Base-by-base conservation (phyloP, 2,113 vertebrate species). In the Puntigrus tetrazona region DNA sequence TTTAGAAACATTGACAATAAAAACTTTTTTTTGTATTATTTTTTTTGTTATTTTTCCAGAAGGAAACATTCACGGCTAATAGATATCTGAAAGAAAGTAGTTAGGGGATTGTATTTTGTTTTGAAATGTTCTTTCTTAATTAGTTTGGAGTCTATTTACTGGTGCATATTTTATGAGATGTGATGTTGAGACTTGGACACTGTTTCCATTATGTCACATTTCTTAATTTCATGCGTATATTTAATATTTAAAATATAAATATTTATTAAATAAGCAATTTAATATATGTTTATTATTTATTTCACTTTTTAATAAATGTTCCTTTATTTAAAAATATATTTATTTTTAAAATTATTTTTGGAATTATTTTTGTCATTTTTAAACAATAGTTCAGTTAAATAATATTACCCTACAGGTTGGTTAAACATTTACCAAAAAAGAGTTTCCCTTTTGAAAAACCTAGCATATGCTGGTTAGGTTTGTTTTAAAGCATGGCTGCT, bases 131-230 rank as follows among this genome's bases (percentile, higher is more conserved):
- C 74, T 75, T 72, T 13, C 14, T 78, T 16, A 82, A 82, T 72
- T 84, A 22, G 80, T 86, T 84, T 86, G 7, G 79, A 50, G 79
- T 75, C 74, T 55, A 69, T 87, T 84, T 36, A 5, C 67, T 61
- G 27, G 80, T 88, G 75, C 85, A 83, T 80, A 85, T 82, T 85
- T 88, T 55, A 87, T 83, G 84, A 85, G 45, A 57, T 59, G 55
- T 38, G 67, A 79, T 83, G 83, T 75, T 43, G 61, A 73, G 31
- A 18, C 11, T 38, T 36, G 41, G n/a, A 47, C 41, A 79, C 8
- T 7, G 27, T 63, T n/a, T 85, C 55, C 52, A 57, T 79, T 34
- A 29, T 84, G 36, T 80, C 75, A 84, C 47, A 74, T 82, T 57
- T 63, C 20, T 59, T 82, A 27, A 73, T 84, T 86, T 86, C n/a